A percentile compares a stretch with the other conserved stretches of the same genome.
Evolutionary conservation across 2,113 vertebrate species (phyloP).

Genomic region (Saguinus midas): DNA sequence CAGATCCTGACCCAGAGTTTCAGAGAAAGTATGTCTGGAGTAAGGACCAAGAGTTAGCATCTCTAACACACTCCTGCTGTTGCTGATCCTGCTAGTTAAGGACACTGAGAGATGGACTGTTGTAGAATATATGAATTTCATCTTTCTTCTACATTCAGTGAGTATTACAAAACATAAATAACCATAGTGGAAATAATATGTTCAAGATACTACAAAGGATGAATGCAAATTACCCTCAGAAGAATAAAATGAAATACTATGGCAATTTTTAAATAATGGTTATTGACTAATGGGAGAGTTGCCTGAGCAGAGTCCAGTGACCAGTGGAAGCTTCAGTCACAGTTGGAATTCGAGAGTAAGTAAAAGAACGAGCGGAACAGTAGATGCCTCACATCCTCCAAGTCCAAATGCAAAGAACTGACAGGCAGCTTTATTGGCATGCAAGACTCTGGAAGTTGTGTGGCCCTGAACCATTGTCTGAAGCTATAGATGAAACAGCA

Average conservation of each 20-base stretch:
- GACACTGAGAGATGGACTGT: neutral
- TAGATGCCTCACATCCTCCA: neutral
- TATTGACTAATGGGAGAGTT: neutral
- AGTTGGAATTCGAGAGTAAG: neutral
- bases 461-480: neutral
- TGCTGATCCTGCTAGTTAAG: neutral
- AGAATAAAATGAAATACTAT: conserved; percentile 8
- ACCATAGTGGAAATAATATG: neutral
- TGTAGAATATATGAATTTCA: neutral
- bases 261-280: neutral
- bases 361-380: neutral
- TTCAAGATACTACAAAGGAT: neutral
- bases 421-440: neutral
- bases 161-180: neutral
- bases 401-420: neutral
- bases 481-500: neutral
- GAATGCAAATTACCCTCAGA: neutral
- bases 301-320: neutral
- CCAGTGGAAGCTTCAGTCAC: neutral
- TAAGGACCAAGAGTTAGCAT: neutral
- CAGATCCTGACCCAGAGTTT: neutral
- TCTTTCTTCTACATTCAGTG: neutral
- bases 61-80: neutral
- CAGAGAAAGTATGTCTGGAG: neutral
- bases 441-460: neutral